These are phyloP conservation scores for Scomber japonicus DNA, from an alignment of 2,113 vertebrate genomes.

Conservation along the genomic window DNA sequence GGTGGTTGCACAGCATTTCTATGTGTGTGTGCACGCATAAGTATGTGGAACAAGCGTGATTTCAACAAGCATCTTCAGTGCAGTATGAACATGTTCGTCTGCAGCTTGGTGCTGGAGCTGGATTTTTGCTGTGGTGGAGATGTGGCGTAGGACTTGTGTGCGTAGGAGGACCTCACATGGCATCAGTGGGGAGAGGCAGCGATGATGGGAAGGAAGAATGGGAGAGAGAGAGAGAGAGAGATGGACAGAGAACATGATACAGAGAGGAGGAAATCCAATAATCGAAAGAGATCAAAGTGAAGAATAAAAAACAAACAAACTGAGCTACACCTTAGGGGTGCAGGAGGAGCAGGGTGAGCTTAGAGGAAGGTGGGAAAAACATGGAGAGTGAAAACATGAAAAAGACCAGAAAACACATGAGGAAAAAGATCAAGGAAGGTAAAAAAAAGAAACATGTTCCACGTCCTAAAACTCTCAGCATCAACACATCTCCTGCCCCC, in stretches of 20 bases:
- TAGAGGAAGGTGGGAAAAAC: neutral
- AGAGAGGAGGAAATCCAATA: constrained; percentile 30
- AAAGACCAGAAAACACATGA: too few relatives aligned
- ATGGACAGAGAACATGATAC: constrained; percentile 9
- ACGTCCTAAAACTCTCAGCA: constrained; percentile 1
- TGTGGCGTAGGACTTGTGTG: constrained; percentile 70
- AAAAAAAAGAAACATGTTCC: neutral
- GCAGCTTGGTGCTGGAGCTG: constrained; percentile 46
- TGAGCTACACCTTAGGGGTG: neutral
- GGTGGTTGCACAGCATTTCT: constrained; percentile 51
- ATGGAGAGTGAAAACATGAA: too few relatives aligned
- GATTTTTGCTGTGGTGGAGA: constrained; percentile 44
- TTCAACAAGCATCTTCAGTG: constrained; percentile 2
- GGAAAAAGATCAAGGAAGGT: neutral
- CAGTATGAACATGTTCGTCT: constrained; percentile 27
- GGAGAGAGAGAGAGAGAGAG: neutral
- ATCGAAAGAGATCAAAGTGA: constrained; percentile 20
- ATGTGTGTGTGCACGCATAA: neutral
- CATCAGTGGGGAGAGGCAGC: constrained; percentile 67
- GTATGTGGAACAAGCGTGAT: neutral
- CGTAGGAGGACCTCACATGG: constrained; percentile 79
- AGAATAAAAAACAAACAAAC: neutral
- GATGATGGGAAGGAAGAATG: constrained; percentile 29
- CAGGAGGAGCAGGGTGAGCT: neutral
- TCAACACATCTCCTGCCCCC: neutral